Evolutionary conservation across 2,113 vertebrate species (phyloP).

Genomic region (Plecturocebus donacophilus): DNA sequence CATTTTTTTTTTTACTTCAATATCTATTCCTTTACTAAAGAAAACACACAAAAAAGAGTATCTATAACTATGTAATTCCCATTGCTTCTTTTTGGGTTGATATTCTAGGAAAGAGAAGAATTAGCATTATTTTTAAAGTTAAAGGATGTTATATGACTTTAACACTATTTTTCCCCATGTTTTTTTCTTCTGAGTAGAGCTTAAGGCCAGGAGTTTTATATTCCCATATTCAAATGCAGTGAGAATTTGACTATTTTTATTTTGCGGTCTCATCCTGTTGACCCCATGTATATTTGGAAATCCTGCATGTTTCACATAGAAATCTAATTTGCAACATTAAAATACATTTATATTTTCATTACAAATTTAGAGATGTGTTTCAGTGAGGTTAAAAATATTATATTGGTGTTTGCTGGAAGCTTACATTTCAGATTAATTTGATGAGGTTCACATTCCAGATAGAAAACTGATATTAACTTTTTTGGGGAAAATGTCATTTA

Average conservation of each 20-base stretch:
- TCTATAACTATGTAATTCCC: not conserved
- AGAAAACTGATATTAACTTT: constrained; percentile 47
- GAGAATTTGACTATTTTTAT: constrained; percentile 36
- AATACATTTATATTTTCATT: not conserved
- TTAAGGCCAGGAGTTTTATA: not conserved
- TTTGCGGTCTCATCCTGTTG: not conserved
- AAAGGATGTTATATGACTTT: constrained; percentile 2
- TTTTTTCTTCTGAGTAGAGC: not conserved
- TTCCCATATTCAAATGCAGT: constrained; percentile 20
- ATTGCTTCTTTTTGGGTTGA: constrained; percentile 2
- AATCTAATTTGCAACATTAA: not conserved
- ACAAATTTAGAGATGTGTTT: not conserved
- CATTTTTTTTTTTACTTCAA: not conserved
- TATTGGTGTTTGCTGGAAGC: constrained; percentile 1
- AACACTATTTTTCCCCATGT: not conserved
- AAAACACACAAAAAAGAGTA: constrained; percentile 23
- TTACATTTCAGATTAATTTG: constrained; percentile 37
- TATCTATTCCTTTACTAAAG: not conserved
- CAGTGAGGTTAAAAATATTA: constrained; percentile 14
- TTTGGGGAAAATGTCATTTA: not conserved
- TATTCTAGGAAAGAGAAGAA: constrained; percentile 34
- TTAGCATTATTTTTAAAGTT: constrained; percentile 51
- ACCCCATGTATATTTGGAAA: not conserved
- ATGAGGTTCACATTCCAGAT: not conserved
- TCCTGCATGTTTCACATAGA: not conserved